phyloP scores from a whole-genome alignment of 2,888 invertebrate species.

The Brachyptera putata region DNA sequence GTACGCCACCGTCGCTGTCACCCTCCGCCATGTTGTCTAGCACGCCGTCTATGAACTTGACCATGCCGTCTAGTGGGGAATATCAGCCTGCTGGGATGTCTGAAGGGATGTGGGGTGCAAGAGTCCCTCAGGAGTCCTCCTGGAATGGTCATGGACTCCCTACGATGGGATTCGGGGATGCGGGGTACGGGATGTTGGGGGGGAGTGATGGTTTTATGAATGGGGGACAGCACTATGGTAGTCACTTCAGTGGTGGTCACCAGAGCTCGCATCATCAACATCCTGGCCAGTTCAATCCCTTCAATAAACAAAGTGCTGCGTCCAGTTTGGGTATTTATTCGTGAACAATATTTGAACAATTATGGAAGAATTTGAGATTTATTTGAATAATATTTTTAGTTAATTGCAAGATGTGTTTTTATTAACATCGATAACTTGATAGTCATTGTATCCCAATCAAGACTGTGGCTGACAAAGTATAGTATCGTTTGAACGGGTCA shows the following conservation, averaged over 20 bases:
- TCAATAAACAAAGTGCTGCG: neutral
- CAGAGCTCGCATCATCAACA: conserved; percentile 15
- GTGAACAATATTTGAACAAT: neutral
- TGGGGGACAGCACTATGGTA: neutral
- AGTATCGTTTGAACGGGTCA: no score
- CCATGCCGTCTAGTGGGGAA: neutral
- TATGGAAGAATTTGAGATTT: no score
- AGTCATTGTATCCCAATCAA: no score
- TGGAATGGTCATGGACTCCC: conserved; percentile 1
- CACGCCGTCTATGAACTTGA: neutral
- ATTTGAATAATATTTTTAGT: no score
- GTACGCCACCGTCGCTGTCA: neutral
- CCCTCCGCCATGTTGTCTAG: neutral
- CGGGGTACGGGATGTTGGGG: neutral
- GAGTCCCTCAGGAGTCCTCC: neutral
- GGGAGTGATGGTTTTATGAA: neutral
- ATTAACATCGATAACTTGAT: no score
- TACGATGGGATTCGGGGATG: neutral
- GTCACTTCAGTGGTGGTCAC: neutral
- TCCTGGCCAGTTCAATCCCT: conserved; percentile 6
- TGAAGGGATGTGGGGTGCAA: conserved; percentile 10
- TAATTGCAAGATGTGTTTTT: no score
- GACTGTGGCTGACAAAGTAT: no score
- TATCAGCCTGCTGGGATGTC: neutral
- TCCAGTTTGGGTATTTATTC: neutral